phyloP scores from a whole-genome alignment of 2,888 invertebrate species.

The Oligia fasciuncula region DNA sequence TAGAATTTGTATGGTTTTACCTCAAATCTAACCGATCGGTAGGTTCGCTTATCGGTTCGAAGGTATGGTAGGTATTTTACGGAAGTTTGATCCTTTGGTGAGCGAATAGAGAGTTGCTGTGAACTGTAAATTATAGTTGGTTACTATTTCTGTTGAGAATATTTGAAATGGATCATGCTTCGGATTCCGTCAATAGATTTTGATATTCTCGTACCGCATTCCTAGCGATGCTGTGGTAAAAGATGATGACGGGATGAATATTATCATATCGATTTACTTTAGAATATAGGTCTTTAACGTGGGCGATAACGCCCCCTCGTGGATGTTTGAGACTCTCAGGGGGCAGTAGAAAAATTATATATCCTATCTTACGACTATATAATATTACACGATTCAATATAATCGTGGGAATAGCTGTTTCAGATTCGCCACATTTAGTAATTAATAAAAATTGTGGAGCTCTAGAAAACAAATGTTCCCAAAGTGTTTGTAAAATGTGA shows the following conservation, averaged over 20 bases:
- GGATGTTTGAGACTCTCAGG: too few relatives aligned
- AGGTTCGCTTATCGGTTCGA: neutral
- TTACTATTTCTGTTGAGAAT: neutral
- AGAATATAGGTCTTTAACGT: neutral
- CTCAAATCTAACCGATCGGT: slow-evolving; percentile 19
- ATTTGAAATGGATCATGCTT: neutral
- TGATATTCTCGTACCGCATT: neutral
- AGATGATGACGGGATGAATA: neutral
- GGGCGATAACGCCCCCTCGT: neutral
- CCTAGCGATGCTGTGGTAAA: neutral
- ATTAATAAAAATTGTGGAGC: too few relatives aligned
- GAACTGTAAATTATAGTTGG: neutral
- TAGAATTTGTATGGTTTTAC: slow-evolving; percentile 27
- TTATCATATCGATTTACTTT: neutral
- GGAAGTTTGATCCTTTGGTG: slow-evolving; percentile 14
- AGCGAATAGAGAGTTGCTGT: slow-evolving; percentile 2
- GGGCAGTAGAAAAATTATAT: too few relatives aligned
- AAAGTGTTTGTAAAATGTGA: too few relatives aligned
- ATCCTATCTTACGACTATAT: too few relatives aligned
- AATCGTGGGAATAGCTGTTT: too few relatives aligned
- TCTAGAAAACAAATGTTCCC: too few relatives aligned
- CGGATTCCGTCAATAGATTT: neutral
- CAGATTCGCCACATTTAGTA: too few relatives aligned
- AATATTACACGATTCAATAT: too few relatives aligned
- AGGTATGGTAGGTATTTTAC: slow-evolving; percentile 17